A percentile compares a stretch with the other conserved stretches of the same genome.
Evolutionary conservation across 2,113 vertebrate genomes (phyloP).

Genomic region (Lepisosteus oculatus): DNA sequence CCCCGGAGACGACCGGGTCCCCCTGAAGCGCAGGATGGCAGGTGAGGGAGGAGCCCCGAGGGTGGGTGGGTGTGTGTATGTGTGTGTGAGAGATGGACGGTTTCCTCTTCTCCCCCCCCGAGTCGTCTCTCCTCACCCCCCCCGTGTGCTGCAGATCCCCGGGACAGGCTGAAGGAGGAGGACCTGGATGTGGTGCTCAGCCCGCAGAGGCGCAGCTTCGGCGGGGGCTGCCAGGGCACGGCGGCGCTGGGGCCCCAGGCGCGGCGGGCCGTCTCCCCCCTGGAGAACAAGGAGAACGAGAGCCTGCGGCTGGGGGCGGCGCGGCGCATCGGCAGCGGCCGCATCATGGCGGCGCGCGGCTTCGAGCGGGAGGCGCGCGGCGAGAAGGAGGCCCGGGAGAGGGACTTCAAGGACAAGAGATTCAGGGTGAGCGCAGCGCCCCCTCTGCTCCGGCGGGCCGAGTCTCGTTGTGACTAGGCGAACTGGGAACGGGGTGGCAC

Average conservation of each 20-base stretch:
- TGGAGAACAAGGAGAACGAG: constrained; percentile 91
- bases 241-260: constrained; percentile 59
- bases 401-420: constrained; percentile 93
- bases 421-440: constrained; percentile 76
- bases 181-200: constrained; percentile 93
- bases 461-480: too few species aligned
- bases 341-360: constrained; percentile 82
- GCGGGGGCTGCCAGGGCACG: constrained; percentile 87
- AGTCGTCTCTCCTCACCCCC: not conserved
- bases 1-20: constrained; percentile 73
- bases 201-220: constrained; percentile 94
- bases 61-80: not conserved
- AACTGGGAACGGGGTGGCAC: too few species aligned
- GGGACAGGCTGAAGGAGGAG: constrained; percentile 92
- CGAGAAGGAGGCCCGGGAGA: constrained; percentile 76
- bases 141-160: constrained; percentile 71
- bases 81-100: too few species aligned
- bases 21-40: constrained; percentile 84
- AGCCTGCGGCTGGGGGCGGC: constrained; percentile 77
- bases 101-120: not conserved
- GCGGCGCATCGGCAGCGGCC: constrained; percentile 89
- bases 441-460: too few species aligned
- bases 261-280: constrained; percentile 80
- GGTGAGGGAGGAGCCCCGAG: constrained; percentile 61
- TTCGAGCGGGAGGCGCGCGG: constrained; percentile 86